Evolutionary conservation across 2,113 vertebrate species (phyloP), one percentile per base, ranked within the genome.

Genomic region (Grantiella picta): DNA sequence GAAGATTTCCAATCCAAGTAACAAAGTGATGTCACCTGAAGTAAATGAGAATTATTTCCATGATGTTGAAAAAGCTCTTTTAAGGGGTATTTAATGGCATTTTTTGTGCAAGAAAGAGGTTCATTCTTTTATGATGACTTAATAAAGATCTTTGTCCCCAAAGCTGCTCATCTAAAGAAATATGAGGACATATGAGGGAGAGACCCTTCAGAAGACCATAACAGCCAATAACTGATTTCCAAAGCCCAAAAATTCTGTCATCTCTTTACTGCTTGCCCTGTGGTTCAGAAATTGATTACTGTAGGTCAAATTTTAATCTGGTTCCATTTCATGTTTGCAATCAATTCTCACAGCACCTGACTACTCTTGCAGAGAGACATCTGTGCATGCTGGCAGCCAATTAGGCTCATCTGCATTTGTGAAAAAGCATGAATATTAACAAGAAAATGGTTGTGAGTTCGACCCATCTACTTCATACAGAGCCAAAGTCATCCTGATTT

Each of bases 401-500:
- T 95, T 80, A 96, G 88, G 72, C 68, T 86, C 82, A 93, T 96
- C 79, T 86, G 68, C 82, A 80, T 82, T 83, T 82, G 82, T 1
- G 5, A 90, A 83, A 35, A 78, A 70, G 40, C 52, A 68, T 9
- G 49, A 65, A 78, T 92, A 95, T 76, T 75, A 84, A 94, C 56
- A 56, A 80, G 22, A 47, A 52, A 78, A 27, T 10, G 10, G 52
- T 11, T 71, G 72, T 81, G 69, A 94, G 53, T 22, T 64, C 75
- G 60, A 56, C 40, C 53, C 60, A 77, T 53, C 68, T 73, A 31
- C 38, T 88, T 81, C n/a, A 24, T 56, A 47, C 44, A 64, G 76
- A 68, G 49, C 79, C 60, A 59, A 64, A 82, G 31, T 52, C 42
- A 85, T 60, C 44, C 27, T 47, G 44, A 8, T 82, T 77, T 78